Percentiles rank a stretch among this genome's conserved stretches.
Conservation (phyloP, 2,797 vertebrate species). For the Anguilla pacifica region DNA sequence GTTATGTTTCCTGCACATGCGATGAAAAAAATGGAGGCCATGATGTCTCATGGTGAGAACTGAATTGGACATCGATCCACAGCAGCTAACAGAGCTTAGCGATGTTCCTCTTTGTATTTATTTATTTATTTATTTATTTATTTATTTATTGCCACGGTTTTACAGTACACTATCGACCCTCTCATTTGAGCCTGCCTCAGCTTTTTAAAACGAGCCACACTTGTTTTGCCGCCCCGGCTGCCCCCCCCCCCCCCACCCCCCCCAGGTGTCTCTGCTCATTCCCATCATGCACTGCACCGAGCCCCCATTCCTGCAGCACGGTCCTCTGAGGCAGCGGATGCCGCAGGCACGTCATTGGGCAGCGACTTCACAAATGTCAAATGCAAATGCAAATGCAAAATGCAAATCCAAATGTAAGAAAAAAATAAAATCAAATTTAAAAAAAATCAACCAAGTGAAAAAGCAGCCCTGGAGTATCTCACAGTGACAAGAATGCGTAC, state of each 20-base stretch:
- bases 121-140: no score
- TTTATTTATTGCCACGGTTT: not conserved
- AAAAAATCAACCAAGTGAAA: no score
- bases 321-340: not conserved
- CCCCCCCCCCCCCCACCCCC: not conserved
- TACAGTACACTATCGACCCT: not conserved
- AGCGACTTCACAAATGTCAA: not conserved
- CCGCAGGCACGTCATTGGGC: not conserved
- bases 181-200: not conserved
- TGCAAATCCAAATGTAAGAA: not conserved
- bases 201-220: not conserved
- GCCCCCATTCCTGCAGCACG: not conserved
- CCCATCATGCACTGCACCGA: not conserved
- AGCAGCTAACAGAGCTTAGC: not conserved
- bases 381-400: no score
- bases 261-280: not conserved
- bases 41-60: not conserved
- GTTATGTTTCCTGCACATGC: not conserved
- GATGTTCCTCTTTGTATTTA: not conserved
- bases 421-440: no score
- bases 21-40: not conserved
- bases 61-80: not conserved
- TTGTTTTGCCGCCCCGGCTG: not conserved
- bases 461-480: not conserved
- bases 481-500: not conserved